A percentile compares a stretch with the other conserved stretches of the same genome.
phyloP scores from a whole-genome alignment of 2,797 vertebrate genomes.

The Sebastolobus altivelis region DNA sequence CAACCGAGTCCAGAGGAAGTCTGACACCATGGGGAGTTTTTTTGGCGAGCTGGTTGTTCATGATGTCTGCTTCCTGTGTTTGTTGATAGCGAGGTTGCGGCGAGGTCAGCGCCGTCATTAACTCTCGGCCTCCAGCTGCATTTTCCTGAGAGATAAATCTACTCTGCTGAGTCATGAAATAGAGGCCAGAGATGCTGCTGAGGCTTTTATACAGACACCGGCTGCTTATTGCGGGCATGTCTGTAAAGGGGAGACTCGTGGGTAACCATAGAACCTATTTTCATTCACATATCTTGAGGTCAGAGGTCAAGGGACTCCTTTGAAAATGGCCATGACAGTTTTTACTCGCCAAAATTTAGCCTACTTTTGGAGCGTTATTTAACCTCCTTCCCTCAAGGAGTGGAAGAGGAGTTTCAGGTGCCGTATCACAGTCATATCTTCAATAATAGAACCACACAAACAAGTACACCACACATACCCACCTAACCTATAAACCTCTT shows the following conservation, averaged over 20 bases:
- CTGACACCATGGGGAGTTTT: background rate
- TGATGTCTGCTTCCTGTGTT: slow-evolving; percentile 50
- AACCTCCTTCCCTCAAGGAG: background rate
- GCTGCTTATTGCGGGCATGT: background rate
- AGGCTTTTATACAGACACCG: background rate
- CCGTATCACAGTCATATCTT: no score
- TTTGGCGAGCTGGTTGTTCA: background rate
- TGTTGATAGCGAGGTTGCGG: slow-evolving; percentile 31
- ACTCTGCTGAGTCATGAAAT: slow-evolving; percentile 7
- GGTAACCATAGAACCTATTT: no score
- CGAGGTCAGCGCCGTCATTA: slow-evolving; percentile 4
- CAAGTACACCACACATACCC: background rate
- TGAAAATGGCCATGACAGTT: no score
- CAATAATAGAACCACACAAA: background rate
- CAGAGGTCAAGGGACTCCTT: no score
- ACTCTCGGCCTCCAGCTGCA: slow-evolving; percentile 3
- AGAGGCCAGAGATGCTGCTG: background rate
- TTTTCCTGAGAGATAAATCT: slow-evolving; percentile 12
- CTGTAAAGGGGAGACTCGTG: no score
- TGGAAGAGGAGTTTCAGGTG: no score
- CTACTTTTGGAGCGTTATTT: no score
- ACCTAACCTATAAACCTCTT: background rate
- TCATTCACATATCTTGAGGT: no score
- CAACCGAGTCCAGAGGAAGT: slow-evolving; percentile 36
- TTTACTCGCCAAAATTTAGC: no score